Evolutionary conservation across 1,140 invertebrate species (phyloP).

Genomic region (Heliconius congener): DNA sequence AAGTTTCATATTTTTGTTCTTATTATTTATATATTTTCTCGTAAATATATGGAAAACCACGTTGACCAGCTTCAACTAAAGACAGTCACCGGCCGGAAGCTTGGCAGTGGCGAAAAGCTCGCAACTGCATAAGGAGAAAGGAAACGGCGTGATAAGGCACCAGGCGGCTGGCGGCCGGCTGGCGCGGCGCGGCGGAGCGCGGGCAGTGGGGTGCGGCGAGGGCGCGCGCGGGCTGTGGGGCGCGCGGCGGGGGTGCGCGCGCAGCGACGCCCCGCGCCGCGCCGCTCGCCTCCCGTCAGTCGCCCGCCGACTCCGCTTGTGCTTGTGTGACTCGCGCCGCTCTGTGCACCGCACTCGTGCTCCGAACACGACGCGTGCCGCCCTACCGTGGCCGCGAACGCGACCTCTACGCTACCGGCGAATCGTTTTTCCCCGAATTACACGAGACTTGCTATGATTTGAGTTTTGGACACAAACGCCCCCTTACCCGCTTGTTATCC

Average conservation of each 20-base stretch:
- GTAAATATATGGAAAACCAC: slow-evolving; percentile 28
- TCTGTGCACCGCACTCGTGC: slow-evolving; percentile 79
- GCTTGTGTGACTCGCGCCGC: slow-evolving; percentile 79
- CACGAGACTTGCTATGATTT: slow-evolving; percentile 78
- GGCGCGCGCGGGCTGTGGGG: slow-evolving; percentile 39
- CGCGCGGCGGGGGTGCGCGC: slow-evolving; percentile 60
- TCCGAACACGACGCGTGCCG: slow-evolving; percentile 78
- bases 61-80: slow-evolving; percentile 69
- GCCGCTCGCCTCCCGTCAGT: slow-evolving; percentile 71
- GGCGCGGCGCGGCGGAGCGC: slow-evolving; percentile 40
- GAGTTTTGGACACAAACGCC: slow-evolving; percentile 74
- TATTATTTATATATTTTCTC: not conserved
- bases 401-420: slow-evolving; percentile 78
- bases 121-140: slow-evolving; percentile 79
- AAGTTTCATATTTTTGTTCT: not conserved
- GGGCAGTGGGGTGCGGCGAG: not conserved
- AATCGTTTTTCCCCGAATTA: slow-evolving; percentile 74
- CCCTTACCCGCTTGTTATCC: slow-evolving; percentile 78
- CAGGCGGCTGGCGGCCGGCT: slow-evolving; percentile 48
- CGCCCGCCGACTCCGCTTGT: slow-evolving; percentile 77
- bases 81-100: slow-evolving; percentile 76
- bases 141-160: slow-evolving; percentile 78
- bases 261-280: slow-evolving; percentile 64
- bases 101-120: slow-evolving; percentile 79
- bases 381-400: slow-evolving; percentile 76